phyloP scores from a whole-genome alignment of 1,140 invertebrate species.

The Tetragnatha versicolor region DNA sequence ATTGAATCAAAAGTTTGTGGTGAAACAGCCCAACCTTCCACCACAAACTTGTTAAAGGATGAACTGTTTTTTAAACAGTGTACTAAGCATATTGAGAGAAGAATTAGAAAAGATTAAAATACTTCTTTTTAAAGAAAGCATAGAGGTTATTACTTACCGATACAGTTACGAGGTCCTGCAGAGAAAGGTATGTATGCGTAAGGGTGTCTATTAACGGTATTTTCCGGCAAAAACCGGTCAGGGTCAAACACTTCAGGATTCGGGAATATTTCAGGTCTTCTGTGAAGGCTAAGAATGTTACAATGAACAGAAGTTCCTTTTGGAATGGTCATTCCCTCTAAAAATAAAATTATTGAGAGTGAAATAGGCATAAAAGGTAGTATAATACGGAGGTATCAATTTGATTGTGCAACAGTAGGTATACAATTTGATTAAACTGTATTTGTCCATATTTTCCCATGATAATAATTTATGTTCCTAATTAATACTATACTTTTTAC shows the following conservation, averaged over 20 bases:
- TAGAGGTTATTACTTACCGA: background rate
- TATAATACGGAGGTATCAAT: too few species aligned
- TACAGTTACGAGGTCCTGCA: constrained; percentile 29
- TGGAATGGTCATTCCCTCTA: background rate
- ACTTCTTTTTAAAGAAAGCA: too few species aligned
- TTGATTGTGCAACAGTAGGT: too few species aligned
- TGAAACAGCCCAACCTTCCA: too few species aligned
- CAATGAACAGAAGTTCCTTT: constrained; percentile 16
- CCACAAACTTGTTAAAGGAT: too few species aligned
- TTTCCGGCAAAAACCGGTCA: constrained; percentile 21
- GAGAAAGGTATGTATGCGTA: constrained; percentile 36
- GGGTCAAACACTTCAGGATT: constrained; percentile 18
- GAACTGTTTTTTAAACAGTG: background rate
- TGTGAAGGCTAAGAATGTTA: constrained; percentile 19
- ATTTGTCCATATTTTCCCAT: too few species aligned
- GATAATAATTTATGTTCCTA: too few species aligned
- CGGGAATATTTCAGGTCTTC: background rate
- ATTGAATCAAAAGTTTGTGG: too few species aligned
- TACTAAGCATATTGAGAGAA: background rate
- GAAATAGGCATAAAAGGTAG: too few species aligned
- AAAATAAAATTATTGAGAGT: background rate
- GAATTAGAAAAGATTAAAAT: background rate
- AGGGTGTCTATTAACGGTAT: background rate
- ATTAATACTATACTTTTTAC: too few species aligned
- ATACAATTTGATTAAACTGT: too few species aligned